Evolutionary conservation across 1,140 invertebrate genomes (phyloP), one percentile per base, ranked within the genome.

Genomic region (Drosophila novamexicana): DNA sequence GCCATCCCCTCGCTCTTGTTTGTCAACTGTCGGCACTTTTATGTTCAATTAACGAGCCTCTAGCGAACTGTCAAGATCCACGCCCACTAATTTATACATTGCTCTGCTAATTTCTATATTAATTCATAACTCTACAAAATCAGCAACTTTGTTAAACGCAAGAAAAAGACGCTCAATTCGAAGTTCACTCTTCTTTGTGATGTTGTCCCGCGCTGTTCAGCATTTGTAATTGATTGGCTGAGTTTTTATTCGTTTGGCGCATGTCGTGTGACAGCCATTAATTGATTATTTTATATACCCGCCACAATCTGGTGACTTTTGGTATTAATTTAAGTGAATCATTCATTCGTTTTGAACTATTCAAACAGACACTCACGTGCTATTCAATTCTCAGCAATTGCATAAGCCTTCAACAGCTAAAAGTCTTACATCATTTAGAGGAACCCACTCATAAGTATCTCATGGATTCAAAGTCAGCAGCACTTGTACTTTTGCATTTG

Each of bases 51-150:
- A 67, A 45, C 70, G 14, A 32, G 32, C 45, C n/a, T 42, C 37
- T 64, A 52, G 9, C 22, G 10, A 54, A 52, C 34, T 67, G 47
- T 40, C 32, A 57, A 14, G 14, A 45, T 39, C 40, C 37, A 34
- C 49, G 49, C 56, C 54, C 32, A 61, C 70, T 67, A 73, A 73
- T 73, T 67, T 67, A 10, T 39, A 18, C 56, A 67, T 40, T 54
- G 47, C 32, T 52, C 14, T 37, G 70, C 50, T 73, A 73, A 73
- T 67, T 61, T 67, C 45, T 52, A 37, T 34, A 59, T 59, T 39
- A 45, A 54, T 54, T 73, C 37, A 54, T 61, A 29, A 16, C 22
- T 32, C 22, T 54, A 57, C 59, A 64, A n/a, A 56, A 42, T 14
- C 5, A 10, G 36, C 12, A 29, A 22, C 40, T 34, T 6, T 44